Percentiles rank a stretch among this genome's conserved stretches.
phyloP scores from a whole-genome alignment of 2,797 vertebrate species.

The Trachops cirrhosus region DNA sequence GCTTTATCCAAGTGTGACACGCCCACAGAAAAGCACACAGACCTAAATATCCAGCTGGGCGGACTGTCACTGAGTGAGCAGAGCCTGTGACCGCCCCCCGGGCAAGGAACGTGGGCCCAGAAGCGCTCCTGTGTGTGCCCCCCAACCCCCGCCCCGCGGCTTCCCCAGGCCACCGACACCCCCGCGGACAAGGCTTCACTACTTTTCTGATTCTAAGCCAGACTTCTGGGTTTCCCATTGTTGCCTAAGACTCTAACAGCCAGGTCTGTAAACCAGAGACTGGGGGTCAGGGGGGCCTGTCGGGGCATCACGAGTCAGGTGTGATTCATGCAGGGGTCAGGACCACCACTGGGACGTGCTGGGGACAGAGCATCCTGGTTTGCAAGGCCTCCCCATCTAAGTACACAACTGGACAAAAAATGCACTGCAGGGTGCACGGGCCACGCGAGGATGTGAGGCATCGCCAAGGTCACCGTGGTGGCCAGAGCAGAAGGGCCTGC shows the following conservation, averaged over 20 bases:
- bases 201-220: neutral
- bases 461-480: neutral
- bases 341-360: no score
- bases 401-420: neutral
- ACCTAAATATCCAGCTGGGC: neutral
- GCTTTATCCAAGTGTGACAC: neutral
- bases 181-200: neutral
- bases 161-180: neutral
- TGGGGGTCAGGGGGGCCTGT: no score
- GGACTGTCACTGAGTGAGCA: neutral
- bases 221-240: neutral
- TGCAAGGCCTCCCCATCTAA: neutral
- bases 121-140: no score
- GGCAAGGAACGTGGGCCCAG: neutral
- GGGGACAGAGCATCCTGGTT: neutral
- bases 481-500: neutral
- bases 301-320: neutral
- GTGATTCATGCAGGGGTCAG: neutral
- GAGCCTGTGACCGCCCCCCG: fast-evolving
- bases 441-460: neutral
- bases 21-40: neutral
- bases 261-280: neutral
- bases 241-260: neutral
- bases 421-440: neutral
- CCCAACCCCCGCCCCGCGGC: no score